These are phyloP conservation scores for Mionectes macconnelli DNA, from an alignment of 2,113 vertebrate species.

Conservation along the genomic window DNA sequence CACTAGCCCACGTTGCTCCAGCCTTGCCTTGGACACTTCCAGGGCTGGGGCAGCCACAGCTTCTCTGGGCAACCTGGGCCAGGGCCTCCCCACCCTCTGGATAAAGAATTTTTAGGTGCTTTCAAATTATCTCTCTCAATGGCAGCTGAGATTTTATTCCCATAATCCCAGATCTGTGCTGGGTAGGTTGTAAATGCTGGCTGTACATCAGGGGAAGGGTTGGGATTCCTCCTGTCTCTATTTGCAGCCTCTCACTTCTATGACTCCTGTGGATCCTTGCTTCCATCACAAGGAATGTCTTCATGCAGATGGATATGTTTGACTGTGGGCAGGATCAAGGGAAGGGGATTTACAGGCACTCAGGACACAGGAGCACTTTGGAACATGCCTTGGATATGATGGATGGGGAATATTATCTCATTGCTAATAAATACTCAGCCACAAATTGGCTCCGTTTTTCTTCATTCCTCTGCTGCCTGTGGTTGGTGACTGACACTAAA, in stretches of 20 bases:
- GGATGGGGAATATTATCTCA: constrained; percentile 53
- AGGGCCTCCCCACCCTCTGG: background rate
- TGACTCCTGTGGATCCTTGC: background rate
- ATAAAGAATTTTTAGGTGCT: background rate
- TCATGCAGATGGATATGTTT: constrained; percentile 4
- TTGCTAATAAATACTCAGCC: constrained; percentile 58
- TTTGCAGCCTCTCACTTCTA: background rate
- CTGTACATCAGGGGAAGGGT: background rate
- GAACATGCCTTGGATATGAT: constrained; percentile 11
- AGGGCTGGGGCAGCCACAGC: background rate
- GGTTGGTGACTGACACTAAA: background rate
- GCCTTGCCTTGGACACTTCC: background rate
- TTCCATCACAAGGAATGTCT: background rate
- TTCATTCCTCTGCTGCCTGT: constrained; percentile 57
- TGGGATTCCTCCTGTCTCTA: background rate
- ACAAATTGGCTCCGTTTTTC: constrained; percentile 62
- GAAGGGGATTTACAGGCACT: background rate
- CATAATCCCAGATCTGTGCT: background rate
- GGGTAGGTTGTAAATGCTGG: background rate
- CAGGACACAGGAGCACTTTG: background rate
- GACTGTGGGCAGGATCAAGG: background rate
- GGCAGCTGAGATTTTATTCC: background rate
- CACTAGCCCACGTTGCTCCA: background rate
- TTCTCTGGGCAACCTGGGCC: background rate
- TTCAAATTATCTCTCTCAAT: background rate